phyloP scores from a whole-genome alignment of 1,140 invertebrate species.

The Nasonia vitripennis region DNA sequence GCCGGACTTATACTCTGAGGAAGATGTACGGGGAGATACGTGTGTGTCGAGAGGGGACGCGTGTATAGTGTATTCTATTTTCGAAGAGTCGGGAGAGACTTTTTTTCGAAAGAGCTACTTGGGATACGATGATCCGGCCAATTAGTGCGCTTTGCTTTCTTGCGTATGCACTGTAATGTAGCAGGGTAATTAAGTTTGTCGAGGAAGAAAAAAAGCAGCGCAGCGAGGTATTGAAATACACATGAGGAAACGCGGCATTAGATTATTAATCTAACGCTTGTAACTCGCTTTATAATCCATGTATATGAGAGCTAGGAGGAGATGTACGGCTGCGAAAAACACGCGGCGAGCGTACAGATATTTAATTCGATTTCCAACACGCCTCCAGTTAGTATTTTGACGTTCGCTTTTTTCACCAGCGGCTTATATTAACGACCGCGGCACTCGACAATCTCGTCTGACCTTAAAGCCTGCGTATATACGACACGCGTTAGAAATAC shows the following conservation, averaged over 20 bases:
- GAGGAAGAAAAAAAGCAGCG: not conserved
- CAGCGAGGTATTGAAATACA: not conserved
- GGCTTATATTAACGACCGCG: not conserved
- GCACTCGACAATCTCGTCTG: not conserved
- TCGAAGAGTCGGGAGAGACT: not conserved
- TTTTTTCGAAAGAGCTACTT: not conserved
- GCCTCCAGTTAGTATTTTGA: not conserved
- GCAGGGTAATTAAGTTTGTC: not conserved
- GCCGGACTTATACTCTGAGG: not conserved
- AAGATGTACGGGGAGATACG: not conserved
- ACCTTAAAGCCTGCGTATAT: not conserved
- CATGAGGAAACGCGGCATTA: not conserved
- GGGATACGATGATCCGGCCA: not conserved
- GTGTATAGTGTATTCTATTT: not conserved
- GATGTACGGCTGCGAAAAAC: not conserved
- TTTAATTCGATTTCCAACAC: not conserved
- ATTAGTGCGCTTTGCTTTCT: not conserved
- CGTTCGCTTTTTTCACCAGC: not conserved
- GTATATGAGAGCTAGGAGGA: not conserved
- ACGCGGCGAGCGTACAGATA: not conserved
- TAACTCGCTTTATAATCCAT: not conserved
- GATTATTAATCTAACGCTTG: constrained; percentile 1
- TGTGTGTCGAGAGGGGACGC: not conserved
- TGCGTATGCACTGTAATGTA: not conserved
- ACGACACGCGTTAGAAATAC: not conserved